Evolutionary conservation across 2,888 invertebrate species (phyloP).

Genomic region (Sussaba pulchella): DNA sequence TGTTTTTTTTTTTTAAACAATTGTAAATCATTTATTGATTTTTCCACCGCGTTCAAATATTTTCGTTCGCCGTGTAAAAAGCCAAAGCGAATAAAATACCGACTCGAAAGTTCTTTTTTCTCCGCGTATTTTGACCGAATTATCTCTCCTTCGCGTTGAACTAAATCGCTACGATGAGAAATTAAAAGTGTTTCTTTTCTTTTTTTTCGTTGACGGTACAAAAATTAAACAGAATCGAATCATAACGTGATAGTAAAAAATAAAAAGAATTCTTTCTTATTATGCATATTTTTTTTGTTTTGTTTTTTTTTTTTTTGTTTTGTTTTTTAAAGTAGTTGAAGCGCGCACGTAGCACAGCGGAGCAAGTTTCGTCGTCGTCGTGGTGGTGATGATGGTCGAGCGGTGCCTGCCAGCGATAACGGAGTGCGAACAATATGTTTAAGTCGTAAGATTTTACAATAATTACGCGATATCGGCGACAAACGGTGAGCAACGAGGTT

Average conservation of each 20-base stretch:
- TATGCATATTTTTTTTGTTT: too few relatives aligned
- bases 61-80: constrained; percentile 13
- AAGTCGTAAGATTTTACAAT: constrained; percentile 67
- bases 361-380: constrained; percentile 65
- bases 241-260: constrained; percentile 10
- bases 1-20: background rate
- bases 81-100: background rate
- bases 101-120: background rate
- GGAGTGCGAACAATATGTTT: constrained; percentile 67
- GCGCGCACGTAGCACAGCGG: constrained; percentile 62
- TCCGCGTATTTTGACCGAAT: constrained; percentile 4
- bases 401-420: constrained; percentile 68
- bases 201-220: constrained; percentile 34
- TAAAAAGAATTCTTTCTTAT: too few relatives aligned
- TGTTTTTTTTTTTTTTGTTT: background rate
- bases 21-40: constrained; percentile 52
- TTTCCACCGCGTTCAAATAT: constrained; percentile 27
- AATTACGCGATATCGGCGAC: constrained; percentile 73
- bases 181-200: constrained; percentile 24
- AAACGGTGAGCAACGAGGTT: constrained; percentile 73
- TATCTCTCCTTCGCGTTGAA: constrained; percentile 2
- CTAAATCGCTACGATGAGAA: constrained; percentile 38
- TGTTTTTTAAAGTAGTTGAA: constrained; percentile 3
- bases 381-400: constrained; percentile 52
- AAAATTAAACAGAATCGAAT: constrained; percentile 30